phyloP scores from a whole-genome alignment of 2,113 vertebrate species.

The Phoxinus phoxinus region DNA sequence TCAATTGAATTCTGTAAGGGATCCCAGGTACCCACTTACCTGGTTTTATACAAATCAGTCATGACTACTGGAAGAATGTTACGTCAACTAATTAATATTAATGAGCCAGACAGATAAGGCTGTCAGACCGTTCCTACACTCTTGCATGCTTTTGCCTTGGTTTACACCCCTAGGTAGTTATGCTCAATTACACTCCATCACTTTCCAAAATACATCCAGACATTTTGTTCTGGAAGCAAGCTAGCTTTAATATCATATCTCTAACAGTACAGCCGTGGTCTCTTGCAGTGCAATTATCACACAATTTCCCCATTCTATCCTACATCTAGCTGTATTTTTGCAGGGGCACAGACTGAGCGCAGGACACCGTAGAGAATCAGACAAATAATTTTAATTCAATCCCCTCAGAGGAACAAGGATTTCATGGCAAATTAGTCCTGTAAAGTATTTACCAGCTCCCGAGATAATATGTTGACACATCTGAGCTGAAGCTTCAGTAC shows the following conservation, averaged over 20 bases:
- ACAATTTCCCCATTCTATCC: conserved; percentile 7
- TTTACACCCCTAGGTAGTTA: conserved; percentile 11
- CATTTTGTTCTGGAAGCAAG: background rate
- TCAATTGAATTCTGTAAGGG: background rate
- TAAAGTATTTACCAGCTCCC: conserved; percentile 35
- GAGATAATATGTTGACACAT: conserved; percentile 22
- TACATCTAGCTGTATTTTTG: background rate
- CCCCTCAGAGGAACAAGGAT: background rate
- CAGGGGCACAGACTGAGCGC: background rate
- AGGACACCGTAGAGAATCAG: conserved; percentile 20
- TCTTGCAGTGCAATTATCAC: conserved; percentile 24
- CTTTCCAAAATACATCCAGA: background rate
- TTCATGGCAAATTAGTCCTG: conserved; percentile 25
- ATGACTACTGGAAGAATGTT: background rate
- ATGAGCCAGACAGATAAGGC: background rate
- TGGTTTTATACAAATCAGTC: background rate
- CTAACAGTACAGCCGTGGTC: background rate
- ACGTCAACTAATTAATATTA: background rate
- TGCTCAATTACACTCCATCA: conserved; percentile 10
- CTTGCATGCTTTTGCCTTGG: background rate
- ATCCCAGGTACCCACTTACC: background rate
- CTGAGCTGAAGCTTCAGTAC: conserved; percentile 30
- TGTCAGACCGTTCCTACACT: background rate
- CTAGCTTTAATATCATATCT: conserved; percentile 12
- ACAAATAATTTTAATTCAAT: conserved; percentile 47